These are phyloP conservation scores for Axis porcinus DNA, from an alignment of 2,113 vertebrate species.

Conservation along the genomic window DNA sequence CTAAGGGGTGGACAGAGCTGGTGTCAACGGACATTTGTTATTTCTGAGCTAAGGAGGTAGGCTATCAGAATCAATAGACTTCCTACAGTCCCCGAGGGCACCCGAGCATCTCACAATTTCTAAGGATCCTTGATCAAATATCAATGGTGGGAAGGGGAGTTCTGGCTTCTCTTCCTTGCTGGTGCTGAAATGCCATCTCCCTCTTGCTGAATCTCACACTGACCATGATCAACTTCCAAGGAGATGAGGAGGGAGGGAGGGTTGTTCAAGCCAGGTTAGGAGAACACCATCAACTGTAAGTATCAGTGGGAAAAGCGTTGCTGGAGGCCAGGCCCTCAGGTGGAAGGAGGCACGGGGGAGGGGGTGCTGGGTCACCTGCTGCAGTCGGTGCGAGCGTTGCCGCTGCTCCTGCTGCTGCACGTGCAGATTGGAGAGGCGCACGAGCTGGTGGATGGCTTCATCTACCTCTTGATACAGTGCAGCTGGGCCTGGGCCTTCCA, in stretches of 20 bases:
- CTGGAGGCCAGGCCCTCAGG: not conserved
- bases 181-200: not conserved
- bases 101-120: not conserved
- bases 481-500: slow-evolving; percentile 62
- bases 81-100: not conserved
- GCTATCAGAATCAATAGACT: not conserved
- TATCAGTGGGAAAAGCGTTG: not conserved
- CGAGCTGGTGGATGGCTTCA: slow-evolving; percentile 90
- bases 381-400: slow-evolving; percentile 77
- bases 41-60: not conserved
- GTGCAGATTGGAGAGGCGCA: slow-evolving; percentile 87
- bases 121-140: not conserved
- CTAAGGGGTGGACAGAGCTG: not conserved
- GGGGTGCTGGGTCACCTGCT: slow-evolving; percentile 77
- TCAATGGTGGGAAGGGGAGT: not conserved
- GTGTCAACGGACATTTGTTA: not conserved
- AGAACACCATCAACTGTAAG: not conserved
- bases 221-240: not conserved
- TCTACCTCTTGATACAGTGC: slow-evolving; percentile 81
- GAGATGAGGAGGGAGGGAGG: not conserved
- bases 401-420: slow-evolving; percentile 85
- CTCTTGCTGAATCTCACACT: not conserved
- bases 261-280: not conserved
- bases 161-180: not conserved
- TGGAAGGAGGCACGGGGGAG: fast-evolving